Conservation (phyloP, 2,888 invertebrate genomes). For the Calephelis perditalis region DNA sequence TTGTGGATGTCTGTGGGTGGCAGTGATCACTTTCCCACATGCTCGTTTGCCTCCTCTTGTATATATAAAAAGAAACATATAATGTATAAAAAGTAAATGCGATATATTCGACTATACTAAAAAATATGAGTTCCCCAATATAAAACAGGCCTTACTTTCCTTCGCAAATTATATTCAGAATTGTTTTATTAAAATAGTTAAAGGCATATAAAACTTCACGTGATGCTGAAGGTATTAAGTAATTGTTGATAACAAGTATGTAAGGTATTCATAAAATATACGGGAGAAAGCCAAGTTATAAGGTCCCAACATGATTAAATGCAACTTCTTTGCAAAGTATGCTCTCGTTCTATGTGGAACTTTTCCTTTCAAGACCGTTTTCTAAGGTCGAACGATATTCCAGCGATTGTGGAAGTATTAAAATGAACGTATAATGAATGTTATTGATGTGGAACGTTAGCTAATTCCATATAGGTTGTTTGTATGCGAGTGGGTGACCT, state of each 20-base stretch:
- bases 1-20: too few species aligned
- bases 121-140: neutral
- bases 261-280: conserved; percentile 63
- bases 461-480: neutral
- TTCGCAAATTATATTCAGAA: conserved; percentile 31
- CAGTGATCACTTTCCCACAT: too few species aligned
- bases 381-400: conserved; percentile 43
- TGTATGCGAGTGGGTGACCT: too few species aligned
- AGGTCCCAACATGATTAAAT: conserved; percentile 68
- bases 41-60: too few species aligned
- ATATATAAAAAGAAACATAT: too few species aligned
- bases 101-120: neutral
- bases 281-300: conserved; percentile 57
- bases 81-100: too few species aligned
- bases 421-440: conserved; percentile 19
- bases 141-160: neutral
- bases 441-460: conserved; percentile 5
- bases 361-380: conserved; percentile 55
- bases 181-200: conserved; percentile 57
- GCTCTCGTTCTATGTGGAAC: conserved; percentile 53
- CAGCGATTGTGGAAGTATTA: conserved; percentile 39
- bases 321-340: conserved; percentile 73
- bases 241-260: conserved; percentile 67
- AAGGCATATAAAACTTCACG: conserved; percentile 46
- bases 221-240: conserved; percentile 55